Base-by-base conservation (phyloP, 1,140 invertebrate genomes). In the Drosophila elegans region DNA sequence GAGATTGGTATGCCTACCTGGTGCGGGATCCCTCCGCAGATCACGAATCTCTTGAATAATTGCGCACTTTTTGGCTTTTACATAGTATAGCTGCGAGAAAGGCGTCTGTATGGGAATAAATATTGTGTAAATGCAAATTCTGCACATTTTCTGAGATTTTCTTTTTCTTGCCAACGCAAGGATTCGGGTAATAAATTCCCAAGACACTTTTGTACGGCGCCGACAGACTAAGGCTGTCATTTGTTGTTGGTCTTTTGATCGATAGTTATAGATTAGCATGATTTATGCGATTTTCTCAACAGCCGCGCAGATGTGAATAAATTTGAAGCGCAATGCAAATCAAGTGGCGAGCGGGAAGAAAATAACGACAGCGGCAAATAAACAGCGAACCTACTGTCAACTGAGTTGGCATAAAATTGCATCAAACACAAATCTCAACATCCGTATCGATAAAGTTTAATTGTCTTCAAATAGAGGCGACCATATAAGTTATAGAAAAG, bases 231-330 rank as follows among this genome's bases (percentile, higher is more conserved):
- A 21, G 44, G 29, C 60, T 64, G 55, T 62, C 60, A 52, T 41
- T 44, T 66, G 41, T 57, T 34, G 41, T 25, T 74, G 61, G 46
- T 63, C 55, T 76, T 59, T 75, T 83, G 80, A 83, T 84, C 80
- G 80, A 83, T 83, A 83, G 80, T 83, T 83, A 83, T 84, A 83
- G 80, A 83, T 83, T 84, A 84, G 75, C 80, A 66, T 83, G 80
- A 83, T 83, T 83, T 83, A 83, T 83, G 80, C 81, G 68, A 45
- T 38, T 69, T 69, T 54, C 34, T 57, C 60, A 55, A 59, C 77
- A 29, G 64, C 45, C 51, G 42, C 61, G 21, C 53, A 62, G 78
- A 80, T 80, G 77, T 80, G 78, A 80, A 80, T 76, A 80, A 41
- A 63, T 80, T 78, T 78, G 45, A 63, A 63, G 74, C 79, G 68